phyloP scores from a whole-genome alignment of 2,113 vertebrate species.

The Eulemur rufifrons region DNA sequence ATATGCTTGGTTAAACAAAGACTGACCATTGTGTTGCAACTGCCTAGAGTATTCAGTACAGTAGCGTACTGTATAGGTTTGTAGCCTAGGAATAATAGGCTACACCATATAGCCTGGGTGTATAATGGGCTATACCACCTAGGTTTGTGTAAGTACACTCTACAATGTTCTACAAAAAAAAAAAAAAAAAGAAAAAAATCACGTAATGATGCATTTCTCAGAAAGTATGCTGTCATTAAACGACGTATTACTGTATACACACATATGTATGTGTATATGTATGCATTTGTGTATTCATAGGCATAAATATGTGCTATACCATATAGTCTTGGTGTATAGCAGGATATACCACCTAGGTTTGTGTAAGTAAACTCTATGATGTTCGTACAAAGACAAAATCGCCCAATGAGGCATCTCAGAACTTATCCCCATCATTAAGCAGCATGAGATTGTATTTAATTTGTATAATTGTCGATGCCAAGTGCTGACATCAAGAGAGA shows the following conservation, averaged over 20 bases:
- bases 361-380: not conserved
- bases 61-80: not conserved
- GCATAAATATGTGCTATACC: no score
- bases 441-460: not conserved
- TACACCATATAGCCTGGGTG: not conserved
- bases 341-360: not conserved
- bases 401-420: not conserved
- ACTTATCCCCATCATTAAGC: not conserved
- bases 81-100: not conserved
- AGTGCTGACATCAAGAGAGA: not conserved
- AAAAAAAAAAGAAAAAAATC: no score
- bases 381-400: not conserved
- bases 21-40: not conserved
- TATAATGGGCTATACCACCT: not conserved
- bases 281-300: no score
- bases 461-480: not conserved
- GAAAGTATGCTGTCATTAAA: not conserved
- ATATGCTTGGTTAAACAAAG: not conserved
- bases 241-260: not conserved
- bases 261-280: no score
- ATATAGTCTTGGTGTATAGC: not conserved
- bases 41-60: not conserved
- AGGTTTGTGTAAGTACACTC: not conserved
- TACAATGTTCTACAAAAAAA: not conserved
- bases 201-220: not conserved